Conservation (phyloP, 2,888 invertebrate genomes). For the Parnassius smintheus region DNA sequence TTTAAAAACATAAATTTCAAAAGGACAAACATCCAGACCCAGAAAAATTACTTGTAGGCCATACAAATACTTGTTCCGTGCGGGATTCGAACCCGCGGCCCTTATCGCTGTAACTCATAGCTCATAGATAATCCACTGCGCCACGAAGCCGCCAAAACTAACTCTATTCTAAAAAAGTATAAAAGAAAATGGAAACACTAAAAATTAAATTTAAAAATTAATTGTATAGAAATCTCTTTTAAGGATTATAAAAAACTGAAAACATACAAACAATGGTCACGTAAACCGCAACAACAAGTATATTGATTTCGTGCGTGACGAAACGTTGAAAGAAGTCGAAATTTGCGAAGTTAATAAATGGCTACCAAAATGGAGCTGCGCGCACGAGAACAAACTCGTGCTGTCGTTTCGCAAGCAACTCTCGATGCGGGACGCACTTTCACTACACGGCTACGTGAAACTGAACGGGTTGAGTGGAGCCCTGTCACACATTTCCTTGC, state of each 20-base stretch:
- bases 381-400: slow-evolving; percentile 9
- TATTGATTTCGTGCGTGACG: not conserved
- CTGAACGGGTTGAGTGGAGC: slow-evolving; percentile 44
- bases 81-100: too few relatives aligned
- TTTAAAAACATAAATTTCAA: too few relatives aligned
- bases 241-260: not conserved
- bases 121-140: too few relatives aligned
- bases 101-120: too few relatives aligned
- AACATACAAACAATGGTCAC: not conserved
- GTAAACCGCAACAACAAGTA: not conserved
- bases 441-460: slow-evolving; percentile 52
- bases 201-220: too few relatives aligned
- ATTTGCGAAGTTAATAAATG: slow-evolving; percentile 6
- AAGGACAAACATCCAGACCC: too few relatives aligned
- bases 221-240: too few relatives aligned
- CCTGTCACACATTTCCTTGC: slow-evolving; percentile 39
- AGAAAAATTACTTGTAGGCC: too few relatives aligned
- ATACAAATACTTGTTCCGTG: too few relatives aligned
- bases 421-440: slow-evolving; percentile 50
- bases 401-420: slow-evolving; percentile 32
- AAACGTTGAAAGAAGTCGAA: slow-evolving; percentile 5
- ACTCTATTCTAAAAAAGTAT: too few relatives aligned
- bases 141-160: too few relatives aligned
- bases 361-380: slow-evolving; percentile 10
- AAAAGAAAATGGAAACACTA: too few relatives aligned